Percentiles rank a stretch among this genome's conserved stretches.
Evolutionary conservation across 2,888 invertebrate genomes (phyloP).

Genomic region (Prenolepis imparis): DNA sequence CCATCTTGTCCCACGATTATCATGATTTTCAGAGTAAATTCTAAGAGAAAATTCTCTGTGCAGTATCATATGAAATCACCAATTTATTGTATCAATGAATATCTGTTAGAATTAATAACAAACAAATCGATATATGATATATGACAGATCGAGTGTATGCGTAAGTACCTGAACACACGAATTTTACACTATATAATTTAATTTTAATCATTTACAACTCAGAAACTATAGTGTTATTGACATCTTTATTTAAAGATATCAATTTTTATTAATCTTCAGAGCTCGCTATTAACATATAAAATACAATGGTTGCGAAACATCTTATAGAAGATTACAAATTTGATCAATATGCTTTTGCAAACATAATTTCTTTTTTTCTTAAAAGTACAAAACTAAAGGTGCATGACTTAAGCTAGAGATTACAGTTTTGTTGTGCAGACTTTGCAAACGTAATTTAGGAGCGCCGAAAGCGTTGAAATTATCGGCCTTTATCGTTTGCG

Average conservation of each 20-base stretch:
- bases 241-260: background rate
- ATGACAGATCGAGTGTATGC: background rate
- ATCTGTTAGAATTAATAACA: background rate
- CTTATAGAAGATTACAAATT: background rate
- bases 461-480: conserved; percentile 24
- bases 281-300: background rate
- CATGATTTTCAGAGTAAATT: too few relatives aligned
- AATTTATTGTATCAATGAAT: background rate
- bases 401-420: background rate
- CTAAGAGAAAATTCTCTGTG: too few relatives aligned
- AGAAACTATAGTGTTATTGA: background rate
- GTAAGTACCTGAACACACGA: background rate
- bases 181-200: background rate
- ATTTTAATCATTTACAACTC: background rate
- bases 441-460: conserved; percentile 22
- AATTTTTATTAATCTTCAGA: background rate
- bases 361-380: background rate
- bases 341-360: background rate
- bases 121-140: background rate
- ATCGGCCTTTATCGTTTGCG: conserved; percentile 38
- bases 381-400: background rate
- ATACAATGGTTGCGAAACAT: background rate
- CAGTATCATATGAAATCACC: background rate
- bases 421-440: background rate
- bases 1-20: too few relatives aligned